Evolutionary conservation across 2,888 invertebrate genomes (phyloP).

Genomic region (Stegophylla sp.): DNA sequence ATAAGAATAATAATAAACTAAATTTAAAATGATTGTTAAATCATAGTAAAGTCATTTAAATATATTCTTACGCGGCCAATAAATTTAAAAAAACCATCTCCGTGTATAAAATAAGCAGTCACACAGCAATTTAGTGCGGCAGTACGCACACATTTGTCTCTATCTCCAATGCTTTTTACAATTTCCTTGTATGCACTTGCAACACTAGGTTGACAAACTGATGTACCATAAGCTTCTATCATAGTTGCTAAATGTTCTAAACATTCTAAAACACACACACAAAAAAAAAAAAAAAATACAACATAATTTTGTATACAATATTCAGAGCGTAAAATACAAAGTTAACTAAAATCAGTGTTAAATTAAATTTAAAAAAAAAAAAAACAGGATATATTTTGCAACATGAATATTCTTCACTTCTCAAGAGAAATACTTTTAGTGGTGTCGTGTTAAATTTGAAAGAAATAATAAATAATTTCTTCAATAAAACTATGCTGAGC

Average conservation of each 20-base stretch:
- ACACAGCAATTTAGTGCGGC: conserved; percentile 94
- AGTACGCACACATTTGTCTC: conserved; percentile 93
- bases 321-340: neutral
- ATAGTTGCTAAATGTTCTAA: conserved; percentile 87
- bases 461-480: too few relatives aligned
- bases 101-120: conserved; percentile 85
- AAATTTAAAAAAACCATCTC: conserved; percentile 88
- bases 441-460: too few relatives aligned
- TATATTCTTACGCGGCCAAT: conserved; percentile 77
- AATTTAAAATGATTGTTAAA: neutral
- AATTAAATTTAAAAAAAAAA: too few relatives aligned
- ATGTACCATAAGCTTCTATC: conserved; percentile 83
- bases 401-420: too few relatives aligned
- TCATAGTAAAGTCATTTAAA: neutral
- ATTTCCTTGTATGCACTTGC: conserved; percentile 84
- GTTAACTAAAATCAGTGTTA: too few relatives aligned
- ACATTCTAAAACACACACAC: conserved; percentile 78
- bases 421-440: too few relatives aligned
- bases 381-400: too few relatives aligned
- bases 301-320: conserved; percentile 8
- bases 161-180: conserved; percentile 92
- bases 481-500: too few relatives aligned
- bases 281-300: too few relatives aligned
- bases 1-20: too few relatives aligned
- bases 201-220: conserved; percentile 82